Base-by-base conservation (phyloP, 2,797 vertebrate species). In the Chaenodraco wilsoni region DNA sequence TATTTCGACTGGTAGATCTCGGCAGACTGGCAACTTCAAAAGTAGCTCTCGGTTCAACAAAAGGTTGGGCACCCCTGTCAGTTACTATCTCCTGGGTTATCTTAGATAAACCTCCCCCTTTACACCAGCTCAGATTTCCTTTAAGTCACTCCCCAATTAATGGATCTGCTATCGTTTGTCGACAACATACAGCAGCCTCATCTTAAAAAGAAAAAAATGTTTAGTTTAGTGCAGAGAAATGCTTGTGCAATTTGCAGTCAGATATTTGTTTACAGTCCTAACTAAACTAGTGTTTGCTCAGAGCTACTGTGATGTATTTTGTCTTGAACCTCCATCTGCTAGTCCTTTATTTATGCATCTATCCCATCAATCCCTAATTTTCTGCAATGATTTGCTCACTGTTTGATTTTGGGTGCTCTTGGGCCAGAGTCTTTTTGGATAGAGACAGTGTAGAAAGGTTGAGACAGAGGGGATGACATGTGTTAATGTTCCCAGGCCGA, bases 41-140 rank as follows among this genome's bases (percentile, higher is more conserved):
- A 23, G 23, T 23, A 23, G 23, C 23, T 23, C 23, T 23, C 23
- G 23, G 23, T 23, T 23, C 23, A 23, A 3, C 21, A 23, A 23
- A 23, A 23, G 23, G 23, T 23, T 23, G 23, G 23, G 23, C 23
- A 23, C 23, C 23, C 21, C 31, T 57, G 69, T 64, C 65, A 65
- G n/a, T 51, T 68, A 17, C 41, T 73, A 83, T 81, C 80, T 69
- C 31, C 65, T 74, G 81, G 82, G 72, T 84, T 76, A 87, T 89
- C 82, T 76, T 74, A 15, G 65, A 70, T 73, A 78, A 74, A 63
- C 65, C 9, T 27, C 27, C 73, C 49, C 40, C 16, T 43, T 51
- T 69, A 46, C 60, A 58, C 45, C 17, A 17, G 37, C 65, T 84
- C 75, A 69, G 50, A 71, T 83, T 82, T 79, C 66, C 67, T 69